A percentile compares a stretch with the other conserved stretches of the same genome.
phyloP scores from a whole-genome alignment of 2,797 vertebrate species.

The Miichthys miiuy region DNA sequence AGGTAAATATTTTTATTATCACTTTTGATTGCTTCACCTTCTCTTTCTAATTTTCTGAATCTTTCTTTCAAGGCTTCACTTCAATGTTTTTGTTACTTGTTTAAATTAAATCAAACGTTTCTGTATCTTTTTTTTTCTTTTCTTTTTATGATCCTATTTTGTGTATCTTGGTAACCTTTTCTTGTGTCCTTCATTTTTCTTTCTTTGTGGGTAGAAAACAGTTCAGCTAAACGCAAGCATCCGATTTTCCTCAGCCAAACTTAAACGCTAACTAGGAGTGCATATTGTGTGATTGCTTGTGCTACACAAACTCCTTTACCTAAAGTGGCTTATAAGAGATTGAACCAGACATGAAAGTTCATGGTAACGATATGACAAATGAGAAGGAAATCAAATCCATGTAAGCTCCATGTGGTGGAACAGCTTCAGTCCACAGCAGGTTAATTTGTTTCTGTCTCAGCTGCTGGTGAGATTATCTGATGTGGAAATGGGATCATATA shows the following conservation, averaged over 20 bases:
- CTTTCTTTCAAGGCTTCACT: constrained; percentile 37
- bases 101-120: constrained; percentile 62
- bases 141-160: constrained; percentile 47
- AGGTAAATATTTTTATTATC: constrained; percentile 65
- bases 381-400: constrained; percentile 24
- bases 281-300: constrained; percentile 64
- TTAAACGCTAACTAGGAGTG: constrained; percentile 58
- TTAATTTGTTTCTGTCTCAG: constrained; percentile 16
- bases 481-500: background rate
- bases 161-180: constrained; percentile 47
- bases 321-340: constrained; percentile 80
- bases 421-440: constrained; percentile 9
- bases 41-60: constrained; percentile 64
- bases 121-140: constrained; percentile 21
- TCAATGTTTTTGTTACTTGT: constrained; percentile 66
- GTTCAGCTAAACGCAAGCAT: constrained; percentile 45
- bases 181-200: constrained; percentile 17
- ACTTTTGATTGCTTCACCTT: constrained; percentile 59
- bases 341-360: constrained; percentile 45
- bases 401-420: background rate
- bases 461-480: constrained; percentile 16
- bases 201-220: constrained; percentile 46
- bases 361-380: constrained; percentile 28
- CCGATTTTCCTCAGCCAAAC: constrained; percentile 61
- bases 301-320: constrained; percentile 78